phyloP scores from a whole-genome alignment of 2,797 vertebrate genomes.

The Acanthopagrus latus region DNA sequence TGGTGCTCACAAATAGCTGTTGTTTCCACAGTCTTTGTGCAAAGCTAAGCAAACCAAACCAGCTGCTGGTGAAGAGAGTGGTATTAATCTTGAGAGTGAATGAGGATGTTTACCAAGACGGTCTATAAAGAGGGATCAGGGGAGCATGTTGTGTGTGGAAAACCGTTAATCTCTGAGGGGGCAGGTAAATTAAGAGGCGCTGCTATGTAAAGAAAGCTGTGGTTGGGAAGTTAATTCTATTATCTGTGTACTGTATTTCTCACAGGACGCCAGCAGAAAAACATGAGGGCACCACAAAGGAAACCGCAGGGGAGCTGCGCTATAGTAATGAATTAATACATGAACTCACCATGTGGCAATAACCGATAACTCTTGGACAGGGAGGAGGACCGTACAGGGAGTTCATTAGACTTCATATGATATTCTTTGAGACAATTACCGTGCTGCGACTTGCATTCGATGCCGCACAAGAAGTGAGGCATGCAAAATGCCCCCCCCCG shows the following conservation, averaged over 20 bases:
- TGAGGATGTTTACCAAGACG: not conserved
- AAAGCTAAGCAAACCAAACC: conserved; percentile 2
- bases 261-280: not conserved
- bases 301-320: not conserved
- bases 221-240: not conserved
- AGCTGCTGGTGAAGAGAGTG: not conserved
- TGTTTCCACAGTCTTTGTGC: conserved; percentile 2
- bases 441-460: not conserved
- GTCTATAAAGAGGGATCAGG: not conserved
- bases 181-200: not conserved
- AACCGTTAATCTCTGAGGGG: not conserved
- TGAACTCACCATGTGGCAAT: not conserved
- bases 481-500: not conserved
- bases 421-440: not conserved
- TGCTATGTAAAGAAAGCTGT: not conserved
- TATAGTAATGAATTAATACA: not conserved
- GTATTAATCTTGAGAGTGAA: not conserved
- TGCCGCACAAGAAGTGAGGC: not conserved
- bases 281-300: conserved; percentile 2
- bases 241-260: not conserved
- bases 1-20: conserved; percentile 13
- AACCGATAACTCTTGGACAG: not conserved
- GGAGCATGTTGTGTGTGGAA: not conserved
- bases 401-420: conserved; percentile 8
- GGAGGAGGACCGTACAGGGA: not conserved